Evolutionary conservation across 2,888 invertebrate species (phyloP).

Genomic region (Andrena bucephala): DNA sequence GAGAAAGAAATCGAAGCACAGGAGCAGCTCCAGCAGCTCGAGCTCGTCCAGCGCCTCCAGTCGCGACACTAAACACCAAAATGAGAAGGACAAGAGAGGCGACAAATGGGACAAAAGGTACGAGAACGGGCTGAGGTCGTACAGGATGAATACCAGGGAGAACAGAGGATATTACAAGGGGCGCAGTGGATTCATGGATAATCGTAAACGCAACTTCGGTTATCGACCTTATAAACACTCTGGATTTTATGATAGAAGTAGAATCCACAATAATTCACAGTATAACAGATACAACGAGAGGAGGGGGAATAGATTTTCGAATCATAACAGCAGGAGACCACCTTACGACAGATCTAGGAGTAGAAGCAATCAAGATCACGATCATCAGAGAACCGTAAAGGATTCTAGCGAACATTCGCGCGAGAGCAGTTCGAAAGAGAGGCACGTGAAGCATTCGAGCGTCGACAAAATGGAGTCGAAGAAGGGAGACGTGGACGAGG

Average conservation of each 20-base stretch:
- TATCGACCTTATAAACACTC: conserved; percentile 65
- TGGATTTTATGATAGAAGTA: conserved; percentile 62
- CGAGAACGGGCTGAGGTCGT: conserved; percentile 59
- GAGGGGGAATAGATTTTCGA: conserved; percentile 47
- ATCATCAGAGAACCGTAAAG: conserved; percentile 59
- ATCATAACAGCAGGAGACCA: conserved; percentile 50
- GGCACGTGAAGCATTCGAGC: conserved; percentile 39
- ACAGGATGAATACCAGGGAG: conserved; percentile 50
- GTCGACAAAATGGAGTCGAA: conserved; percentile 41
- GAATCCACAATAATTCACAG: conserved; percentile 62
- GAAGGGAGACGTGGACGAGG: conserved; percentile 31
- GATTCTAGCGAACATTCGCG: conserved; percentile 51
- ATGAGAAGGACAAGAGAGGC: conserved; percentile 40
- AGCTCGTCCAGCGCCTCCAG: conserved; percentile 69
- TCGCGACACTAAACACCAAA: conserved; percentile 47
- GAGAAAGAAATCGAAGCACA: conserved; percentile 71
- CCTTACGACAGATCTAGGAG: conserved; percentile 65
- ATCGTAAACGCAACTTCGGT: conserved; percentile 54
- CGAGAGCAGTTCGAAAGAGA: conserved; percentile 64
- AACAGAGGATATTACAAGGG: conserved; percentile 62
- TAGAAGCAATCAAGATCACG: conserved; percentile 53
- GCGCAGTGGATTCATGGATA: conserved; percentile 49
- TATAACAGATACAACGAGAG: conserved; percentile 64
- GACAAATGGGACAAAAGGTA: conserved; percentile 51
- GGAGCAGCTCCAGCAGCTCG: conserved; percentile 72